Evolutionary conservation across 2,888 invertebrate species (phyloP).

Genomic region (Neria commutata): DNA sequence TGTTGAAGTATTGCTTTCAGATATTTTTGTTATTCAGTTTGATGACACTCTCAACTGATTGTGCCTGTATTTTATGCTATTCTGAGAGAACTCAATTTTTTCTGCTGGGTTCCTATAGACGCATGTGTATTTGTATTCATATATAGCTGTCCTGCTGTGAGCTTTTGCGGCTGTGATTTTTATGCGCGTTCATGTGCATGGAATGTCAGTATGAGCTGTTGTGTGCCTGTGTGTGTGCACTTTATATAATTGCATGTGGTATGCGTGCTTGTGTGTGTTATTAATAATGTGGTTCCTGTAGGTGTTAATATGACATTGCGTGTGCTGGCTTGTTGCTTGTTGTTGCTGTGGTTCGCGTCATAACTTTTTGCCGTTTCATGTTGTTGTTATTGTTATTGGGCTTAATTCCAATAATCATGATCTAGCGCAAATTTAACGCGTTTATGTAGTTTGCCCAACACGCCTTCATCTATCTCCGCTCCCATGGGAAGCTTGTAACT

Average conservation of each 20-base stretch:
- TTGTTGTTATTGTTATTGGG: neutral
- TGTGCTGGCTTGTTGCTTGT: constrained; percentile 43
- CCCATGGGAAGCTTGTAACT: no score
- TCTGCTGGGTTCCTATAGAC: no score
- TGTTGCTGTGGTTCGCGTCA: neutral
- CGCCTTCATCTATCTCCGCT: no score
- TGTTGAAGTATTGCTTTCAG: no score
- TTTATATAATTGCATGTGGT: no score
- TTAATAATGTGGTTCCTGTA: constrained; percentile 11
- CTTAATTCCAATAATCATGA: constrained; percentile 2
- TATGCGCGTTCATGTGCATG: no score
- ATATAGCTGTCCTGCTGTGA: neutral
- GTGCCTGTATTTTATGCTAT: no score
- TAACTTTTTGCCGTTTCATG: neutral
- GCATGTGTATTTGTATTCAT: neutral
- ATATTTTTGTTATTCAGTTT: no score
- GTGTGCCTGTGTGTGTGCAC: constrained; percentile 14
- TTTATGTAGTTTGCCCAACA: no score
- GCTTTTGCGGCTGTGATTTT: neutral
- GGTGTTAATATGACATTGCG: constrained; percentile 42
- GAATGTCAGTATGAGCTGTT: constrained; percentile 9
- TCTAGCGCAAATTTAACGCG: neutral
- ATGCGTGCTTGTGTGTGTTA: constrained; percentile 10
- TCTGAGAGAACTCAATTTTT: no score
- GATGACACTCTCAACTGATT: no score